Percentiles rank a stretch among this genome's conserved stretches.
phyloP scores from a whole-genome alignment of 2,888 invertebrate genomes.

The Apantesis nais region DNA sequence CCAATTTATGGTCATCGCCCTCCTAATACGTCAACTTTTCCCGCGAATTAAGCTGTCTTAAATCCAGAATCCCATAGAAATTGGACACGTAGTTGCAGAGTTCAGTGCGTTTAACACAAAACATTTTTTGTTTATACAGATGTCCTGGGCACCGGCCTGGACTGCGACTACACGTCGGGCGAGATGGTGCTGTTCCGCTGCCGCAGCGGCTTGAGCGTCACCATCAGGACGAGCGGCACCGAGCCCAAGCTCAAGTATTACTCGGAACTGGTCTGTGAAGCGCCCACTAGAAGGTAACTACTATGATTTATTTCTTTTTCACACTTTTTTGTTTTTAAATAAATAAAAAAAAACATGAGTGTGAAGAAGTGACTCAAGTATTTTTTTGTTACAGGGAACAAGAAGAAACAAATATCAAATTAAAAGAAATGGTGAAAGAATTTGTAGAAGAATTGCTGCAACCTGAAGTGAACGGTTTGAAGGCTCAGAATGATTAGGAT shows the following conservation, averaged over 20 bases:
- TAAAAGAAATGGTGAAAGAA: constrained; percentile 91
- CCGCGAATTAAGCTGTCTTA: neutral
- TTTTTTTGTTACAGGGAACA: constrained; percentile 86
- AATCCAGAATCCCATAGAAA: neutral
- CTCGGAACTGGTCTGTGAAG: constrained; percentile 91
- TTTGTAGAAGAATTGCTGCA: constrained; percentile 93
- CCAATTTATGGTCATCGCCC: too few relatives aligned
- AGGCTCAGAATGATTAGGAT: constrained; percentile 43
- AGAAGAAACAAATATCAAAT: constrained; percentile 84
- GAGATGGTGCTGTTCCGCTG: constrained; percentile 99
- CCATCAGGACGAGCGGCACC: constrained; percentile 98
- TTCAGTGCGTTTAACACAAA: neutral
- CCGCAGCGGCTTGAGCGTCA: constrained; percentile 93
- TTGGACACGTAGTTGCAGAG: too few relatives aligned
- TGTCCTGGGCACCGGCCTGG: constrained; percentile 76
- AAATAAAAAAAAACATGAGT: too few relatives aligned
- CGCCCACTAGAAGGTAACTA: constrained; percentile 54
- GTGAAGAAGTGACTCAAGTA: too few relatives aligned
- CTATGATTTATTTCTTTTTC: neutral
- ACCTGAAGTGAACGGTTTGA: constrained; percentile 88
- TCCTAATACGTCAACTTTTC: neutral
- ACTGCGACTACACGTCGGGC: constrained; percentile 82
- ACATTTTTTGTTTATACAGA: constrained; percentile 47
- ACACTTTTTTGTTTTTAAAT: too few relatives aligned
- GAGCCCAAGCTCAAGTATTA: constrained; percentile 99